These are phyloP conservation scores for Sussaba pulchella DNA, from an alignment of 2,888 invertebrate genomes.

Conservation along the genomic window DNA sequence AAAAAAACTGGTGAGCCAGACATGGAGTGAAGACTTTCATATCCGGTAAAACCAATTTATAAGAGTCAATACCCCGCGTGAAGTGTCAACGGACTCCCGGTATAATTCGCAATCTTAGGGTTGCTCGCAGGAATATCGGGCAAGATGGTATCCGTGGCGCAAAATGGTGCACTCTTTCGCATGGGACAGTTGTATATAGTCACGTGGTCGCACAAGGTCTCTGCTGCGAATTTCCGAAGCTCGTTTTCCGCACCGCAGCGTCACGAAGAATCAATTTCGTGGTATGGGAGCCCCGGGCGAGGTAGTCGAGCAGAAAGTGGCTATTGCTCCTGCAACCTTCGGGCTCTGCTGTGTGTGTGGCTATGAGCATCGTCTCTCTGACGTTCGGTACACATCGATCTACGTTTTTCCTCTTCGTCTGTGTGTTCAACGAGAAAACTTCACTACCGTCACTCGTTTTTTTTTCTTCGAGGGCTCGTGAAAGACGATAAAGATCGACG, in stretches of 20 bases:
- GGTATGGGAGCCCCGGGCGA: conserved; percentile 32
- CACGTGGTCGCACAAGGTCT: not conserved
- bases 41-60: conserved; percentile 38
- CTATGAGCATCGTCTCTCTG: not conserved
- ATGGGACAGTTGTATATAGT: not conserved
- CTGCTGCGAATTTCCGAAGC: conserved; percentile 47
- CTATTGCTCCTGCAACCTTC: conserved; percentile 13
- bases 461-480: too few species aligned
- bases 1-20: not conserved
- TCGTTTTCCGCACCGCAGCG: conserved; percentile 56
- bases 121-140: conserved; percentile 4
- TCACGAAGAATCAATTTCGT: conserved; percentile 57
- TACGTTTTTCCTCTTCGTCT: not conserved
- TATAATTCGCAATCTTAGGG: conserved; percentile 31
- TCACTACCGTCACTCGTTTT: not conserved
- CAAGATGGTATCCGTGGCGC: not conserved
- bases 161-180: conserved; percentile 20
- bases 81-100: conserved; percentile 10
- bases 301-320: conserved; percentile 40
- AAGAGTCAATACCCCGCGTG: conserved; percentile 26
- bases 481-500: not conserved
- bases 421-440: not conserved
- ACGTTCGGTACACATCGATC: conserved; percentile 13
- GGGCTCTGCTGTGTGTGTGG: not conserved
- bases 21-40: conserved; percentile 14